Conservation (phyloP, 1,140 invertebrate genomes). For the Drosophila watanabei region DNA sequence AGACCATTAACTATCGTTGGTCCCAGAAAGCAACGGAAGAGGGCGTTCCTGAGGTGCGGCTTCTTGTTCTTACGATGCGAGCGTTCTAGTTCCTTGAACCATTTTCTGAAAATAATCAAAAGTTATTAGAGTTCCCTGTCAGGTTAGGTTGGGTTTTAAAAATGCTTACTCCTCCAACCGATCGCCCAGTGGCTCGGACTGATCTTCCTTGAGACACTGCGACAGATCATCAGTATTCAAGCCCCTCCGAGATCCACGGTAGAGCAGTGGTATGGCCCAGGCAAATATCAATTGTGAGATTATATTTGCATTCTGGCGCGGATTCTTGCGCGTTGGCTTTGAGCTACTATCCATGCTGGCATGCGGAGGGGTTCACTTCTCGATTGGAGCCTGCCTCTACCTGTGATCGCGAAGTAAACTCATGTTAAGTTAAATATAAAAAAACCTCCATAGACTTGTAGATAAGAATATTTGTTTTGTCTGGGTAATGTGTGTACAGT, state of each 20-base stretch:
- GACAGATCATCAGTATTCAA: slow-evolving; percentile 82
- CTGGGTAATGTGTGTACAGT: not conserved
- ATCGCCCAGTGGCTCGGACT: slow-evolving; percentile 80
- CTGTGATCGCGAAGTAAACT: slow-evolving; percentile 14
- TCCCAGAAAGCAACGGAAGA: slow-evolving; percentile 85
- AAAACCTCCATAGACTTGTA: not conserved
- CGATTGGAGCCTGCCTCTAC: slow-evolving; percentile 1
- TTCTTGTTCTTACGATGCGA: slow-evolving; percentile 79
- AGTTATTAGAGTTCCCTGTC: not conserved
- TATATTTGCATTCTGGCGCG: slow-evolving; percentile 75
- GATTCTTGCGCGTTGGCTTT: slow-evolving; percentile 80
- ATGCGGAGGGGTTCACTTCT: slow-evolving; percentile 16
- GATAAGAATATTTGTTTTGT: slow-evolving; percentile 19
- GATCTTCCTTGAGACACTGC: slow-evolving; percentile 76
- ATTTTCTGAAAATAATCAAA: slow-evolving; percentile 83
- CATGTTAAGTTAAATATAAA: slow-evolving; percentile 39
- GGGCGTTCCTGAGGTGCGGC: slow-evolving; percentile 85
- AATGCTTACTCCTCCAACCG: slow-evolving; percentile 82
- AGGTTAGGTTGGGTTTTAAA: not conserved
- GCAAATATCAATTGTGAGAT: slow-evolving; percentile 84
- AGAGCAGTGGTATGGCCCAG: slow-evolving; percentile 83
- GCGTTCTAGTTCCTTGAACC: slow-evolving; percentile 86
- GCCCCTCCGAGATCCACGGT: slow-evolving; percentile 73
- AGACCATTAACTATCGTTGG: slow-evolving; percentile 86
- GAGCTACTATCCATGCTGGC: slow-evolving; percentile 79